These are phyloP conservation scores for Pipistrellus pipistrellus DNA, from an alignment of 2,797 vertebrate species.

Conservation along the genomic window DNA sequence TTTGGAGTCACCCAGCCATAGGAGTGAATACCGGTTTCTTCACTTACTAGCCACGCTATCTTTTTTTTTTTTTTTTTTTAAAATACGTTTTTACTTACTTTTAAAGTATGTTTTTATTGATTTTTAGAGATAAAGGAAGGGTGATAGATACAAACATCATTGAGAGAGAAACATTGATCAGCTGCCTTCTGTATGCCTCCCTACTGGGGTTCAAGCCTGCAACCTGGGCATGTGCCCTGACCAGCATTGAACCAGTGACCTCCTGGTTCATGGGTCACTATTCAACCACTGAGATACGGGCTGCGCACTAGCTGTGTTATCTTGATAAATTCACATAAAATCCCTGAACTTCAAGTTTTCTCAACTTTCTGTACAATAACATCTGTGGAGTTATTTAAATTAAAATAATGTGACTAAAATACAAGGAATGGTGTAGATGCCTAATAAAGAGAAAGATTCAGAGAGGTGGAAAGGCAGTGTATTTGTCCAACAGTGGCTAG, in stretches of 20 bases:
- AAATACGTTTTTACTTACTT: too few relatives aligned
- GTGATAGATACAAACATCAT: too few relatives aligned
- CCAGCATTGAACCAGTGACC: too few relatives aligned
- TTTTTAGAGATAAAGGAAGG: too few relatives aligned
- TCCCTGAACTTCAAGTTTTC: constrained; percentile 1
- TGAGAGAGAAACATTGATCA: too few relatives aligned
- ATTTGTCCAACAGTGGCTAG: not conserved
- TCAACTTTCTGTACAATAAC: constrained; percentile 12
- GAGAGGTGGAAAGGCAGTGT: not conserved
- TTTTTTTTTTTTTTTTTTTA: too few relatives aligned
- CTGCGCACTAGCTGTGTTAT: not conserved
- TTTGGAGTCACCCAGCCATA: not conserved
- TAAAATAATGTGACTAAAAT: not conserved
- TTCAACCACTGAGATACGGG: too few relatives aligned
- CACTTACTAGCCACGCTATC: not conserved
- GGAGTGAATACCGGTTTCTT: not conserved
- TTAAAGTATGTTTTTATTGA: too few relatives aligned
- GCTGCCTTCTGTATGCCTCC: too few relatives aligned
- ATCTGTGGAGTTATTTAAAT: constrained; percentile 8
- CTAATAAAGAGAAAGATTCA: not conserved
- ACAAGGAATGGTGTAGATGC: not conserved
- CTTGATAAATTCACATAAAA: constrained; percentile 44
- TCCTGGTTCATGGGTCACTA: too few relatives aligned
- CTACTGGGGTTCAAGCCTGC: too few relatives aligned
- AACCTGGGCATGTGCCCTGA: too few relatives aligned